Evolutionary conservation across 2,888 invertebrate genomes (phyloP).

Genomic region (Fragum fragum): DNA sequence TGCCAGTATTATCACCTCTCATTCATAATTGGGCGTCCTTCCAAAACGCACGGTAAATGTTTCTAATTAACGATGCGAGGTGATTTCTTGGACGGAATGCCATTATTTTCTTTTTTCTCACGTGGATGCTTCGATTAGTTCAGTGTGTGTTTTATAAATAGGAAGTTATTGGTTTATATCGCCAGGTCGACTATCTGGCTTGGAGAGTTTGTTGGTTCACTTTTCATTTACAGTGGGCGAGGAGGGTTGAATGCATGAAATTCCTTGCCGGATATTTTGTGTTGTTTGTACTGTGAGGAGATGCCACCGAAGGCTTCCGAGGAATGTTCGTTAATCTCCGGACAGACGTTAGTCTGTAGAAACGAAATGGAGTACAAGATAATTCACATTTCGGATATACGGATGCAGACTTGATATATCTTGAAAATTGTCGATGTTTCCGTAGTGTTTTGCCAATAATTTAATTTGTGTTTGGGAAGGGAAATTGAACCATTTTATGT

Average conservation of each 20-base stretch:
- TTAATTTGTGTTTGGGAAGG: not conserved
- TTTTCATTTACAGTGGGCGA: not conserved
- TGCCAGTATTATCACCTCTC: not conserved
- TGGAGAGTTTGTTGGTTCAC: not conserved
- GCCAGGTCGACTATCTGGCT: not conserved
- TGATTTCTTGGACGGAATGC: constrained; percentile 9
- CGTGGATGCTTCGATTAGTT: not conserved
- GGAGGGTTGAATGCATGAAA: not conserved
- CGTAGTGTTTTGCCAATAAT: not conserved
- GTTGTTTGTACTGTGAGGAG: not conserved
- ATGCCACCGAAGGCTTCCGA: not conserved
- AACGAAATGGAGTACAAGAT: not conserved
- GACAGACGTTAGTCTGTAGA: not conserved
- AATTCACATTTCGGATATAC: constrained; percentile 2
- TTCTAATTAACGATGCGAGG: constrained; percentile 17
- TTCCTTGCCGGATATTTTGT: not conserved
- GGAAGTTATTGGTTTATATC: constrained; percentile 3
- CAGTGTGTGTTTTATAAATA: constrained; percentile 3
- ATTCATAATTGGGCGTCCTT: constrained; percentile 1
- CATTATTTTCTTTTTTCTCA: not conserved
- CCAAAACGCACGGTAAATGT: constrained; percentile 5
- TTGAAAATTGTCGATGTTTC: not conserved
- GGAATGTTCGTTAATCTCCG: not conserved
- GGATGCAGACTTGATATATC: not conserved
- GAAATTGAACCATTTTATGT: not conserved